Evolutionary conservation across 2,888 invertebrate species (phyloP), one percentile per base, ranked within the genome.

Genomic region (Acanthosepion lycidas): DNA sequence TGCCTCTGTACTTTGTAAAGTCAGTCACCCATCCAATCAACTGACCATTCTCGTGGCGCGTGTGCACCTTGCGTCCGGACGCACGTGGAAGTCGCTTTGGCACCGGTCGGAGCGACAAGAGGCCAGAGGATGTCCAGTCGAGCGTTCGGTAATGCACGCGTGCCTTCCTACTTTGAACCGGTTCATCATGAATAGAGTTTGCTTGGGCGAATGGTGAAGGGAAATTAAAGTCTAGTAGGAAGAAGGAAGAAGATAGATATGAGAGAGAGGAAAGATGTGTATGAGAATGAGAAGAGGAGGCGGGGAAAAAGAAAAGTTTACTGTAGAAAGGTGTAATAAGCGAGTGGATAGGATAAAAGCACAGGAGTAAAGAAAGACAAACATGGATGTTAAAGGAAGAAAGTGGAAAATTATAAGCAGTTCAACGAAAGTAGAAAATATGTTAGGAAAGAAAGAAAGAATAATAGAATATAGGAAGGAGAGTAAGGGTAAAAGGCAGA

Each of bases 1-100:
- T 33, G n/a, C 78, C 15, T 78, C n/a, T n/a, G n/a, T n/a, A 15
- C 78, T 78, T 9, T 28, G 2, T 78, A 78, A 9, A 78, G n/a
- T 78, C 78, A 78, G 78, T 33, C 78, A n/a, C 78, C 78, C 78
- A 78, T 78, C 78, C n/a, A 78, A 78, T 78, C 78, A 78, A 78
- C 78, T 78, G n/a, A 33, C n/a, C 78, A 33, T 78, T 78, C 78
- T 78, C n/a, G n/a, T 78, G 78, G 78, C 78, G 78, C 78, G 78
- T 78, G 78, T 33, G n/a, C 78, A 78, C 78, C n/a, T 33, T 12
- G n/a, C 78, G 78, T 33, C 78, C 78, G 78, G 78, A 78, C 78
- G 78, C n/a, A n/a, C n/a, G n/a, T 78, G 78, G 33, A 78, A 78
- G 78, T 78, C n/a, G n/a, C 78, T 78, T 78, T 78, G 78, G 78